Base-by-base conservation (phyloP, 1,140 invertebrate genomes). In the Sitophilus oryzae region DNA sequence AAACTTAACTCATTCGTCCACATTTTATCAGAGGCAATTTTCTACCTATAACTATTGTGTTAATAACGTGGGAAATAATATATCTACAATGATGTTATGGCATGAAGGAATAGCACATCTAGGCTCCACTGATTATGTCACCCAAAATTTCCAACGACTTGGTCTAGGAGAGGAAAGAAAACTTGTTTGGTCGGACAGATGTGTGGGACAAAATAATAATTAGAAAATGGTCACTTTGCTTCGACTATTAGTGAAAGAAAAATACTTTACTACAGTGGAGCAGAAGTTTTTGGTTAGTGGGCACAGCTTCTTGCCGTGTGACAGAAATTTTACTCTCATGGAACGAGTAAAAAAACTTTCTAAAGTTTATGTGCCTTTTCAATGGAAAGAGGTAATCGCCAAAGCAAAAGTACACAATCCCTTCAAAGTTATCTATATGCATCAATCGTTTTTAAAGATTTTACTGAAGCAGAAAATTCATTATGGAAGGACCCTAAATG, bases 241-340 rank as follows among this genome's bases (percentile, higher is more conserved):
- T 47, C 44, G 15, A 18, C 10, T 34, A 16, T 35, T 34, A 8
- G 11, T 30, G 5, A 21, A 8, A 10, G 16, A n/a, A 35, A 47
- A 38, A 18, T 42, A 52, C 16, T 52, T 52, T 30, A 42, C 37
- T 10, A 9, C 1, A 5, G 49, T 52, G 11, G 37, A 52, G 16
- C 49, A 52, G 21, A 52, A 22, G n/a, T 41, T 52, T 22, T 42
- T 52, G 1, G 16, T 8, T 4, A 52, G 37, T 52, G 49, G 49
- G 6, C 49, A 43, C 49, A 52, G 49, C 20, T 52, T 52, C 40
- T 25, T 52, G 42, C 49, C 49, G 4, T 52, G 49, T 18, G 19
- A 51, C 20, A 11, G 36, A 11, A n/a, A 47, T 18, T 47, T 30
- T 47, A 30, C 25, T 5, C 6, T 47, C 9, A 47, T 47, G 15